Conservation (phyloP, 2,888 invertebrate species). For the Xestia ashworthii region DNA sequence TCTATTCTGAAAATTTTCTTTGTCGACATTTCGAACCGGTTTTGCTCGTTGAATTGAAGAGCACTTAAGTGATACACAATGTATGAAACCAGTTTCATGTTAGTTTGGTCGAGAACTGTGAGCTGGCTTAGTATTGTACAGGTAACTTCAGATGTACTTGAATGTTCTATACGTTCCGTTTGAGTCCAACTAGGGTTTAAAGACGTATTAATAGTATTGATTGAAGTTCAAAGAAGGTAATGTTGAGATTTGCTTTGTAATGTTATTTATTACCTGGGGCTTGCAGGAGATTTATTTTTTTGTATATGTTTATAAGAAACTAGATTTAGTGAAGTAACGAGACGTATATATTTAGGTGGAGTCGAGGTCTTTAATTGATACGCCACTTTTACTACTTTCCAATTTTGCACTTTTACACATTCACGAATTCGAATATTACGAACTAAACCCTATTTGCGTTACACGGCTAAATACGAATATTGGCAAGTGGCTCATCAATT, state of each 20-base stretch:
- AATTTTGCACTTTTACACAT: too few species aligned
- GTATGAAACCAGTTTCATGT: constrained; percentile 49
- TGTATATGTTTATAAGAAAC: neutral
- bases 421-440: too few species aligned
- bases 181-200: constrained; percentile 13
- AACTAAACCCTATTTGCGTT: too few species aligned
- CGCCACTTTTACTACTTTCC: too few species aligned
- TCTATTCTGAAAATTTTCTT: constrained; percentile 17
- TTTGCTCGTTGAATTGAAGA: constrained; percentile 33
- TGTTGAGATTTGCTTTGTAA: neutral
- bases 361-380: too few species aligned
- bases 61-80: constrained; percentile 22
- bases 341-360: neutral
- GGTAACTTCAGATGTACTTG: constrained; percentile 12
- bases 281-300: neutral
- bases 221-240: neutral
- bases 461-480: too few species aligned
- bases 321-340: neutral
- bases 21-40: constrained; percentile 1
- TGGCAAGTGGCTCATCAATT: too few species aligned
- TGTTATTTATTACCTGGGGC: neutral
- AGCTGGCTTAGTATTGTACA: constrained; percentile 28
- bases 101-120: constrained; percentile 40
- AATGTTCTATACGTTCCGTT: constrained; percentile 6
- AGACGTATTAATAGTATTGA: constrained; percentile 14